Base-by-base conservation (phyloP, 2,888 invertebrate genomes). In the Acanthosepion pharaonis region DNA sequence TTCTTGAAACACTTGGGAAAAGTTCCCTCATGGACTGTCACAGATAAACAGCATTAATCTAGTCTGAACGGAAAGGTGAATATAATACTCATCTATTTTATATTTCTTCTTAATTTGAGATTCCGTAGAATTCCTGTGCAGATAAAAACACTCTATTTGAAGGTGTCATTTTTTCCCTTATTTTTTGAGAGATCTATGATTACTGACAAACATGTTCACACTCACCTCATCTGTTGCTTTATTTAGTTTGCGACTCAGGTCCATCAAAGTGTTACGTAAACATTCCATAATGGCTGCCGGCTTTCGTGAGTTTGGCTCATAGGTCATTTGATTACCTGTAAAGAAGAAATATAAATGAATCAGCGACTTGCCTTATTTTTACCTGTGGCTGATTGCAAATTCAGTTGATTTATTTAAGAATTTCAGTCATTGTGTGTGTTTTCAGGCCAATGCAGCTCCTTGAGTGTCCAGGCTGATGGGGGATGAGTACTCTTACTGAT, bases 221-320 rank as follows among this genome's bases (percentile, higher is more conserved):
- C 94, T 93, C 94, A 97, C 97, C 96, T 97, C 97, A 64, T 97
- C 96, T 53, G 96, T 96, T 0, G 96, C 96, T 78, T 95, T 95
- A 91, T 97, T 97, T 91, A 97, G 95, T 55, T 96, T 96, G 94
- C 96, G 96, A 93, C 96, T 97, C 93, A 96, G 96, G 33, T 96
- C 96, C 9, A 96, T 95, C 94, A 97, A 95, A 23, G 96, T 96
- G 25, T 96, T 96, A 51, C 97, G 95, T 91, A 97, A 95, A 92
- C 95, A 96, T 94, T 97, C 97, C 94, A 97, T 78, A n/a, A 78
- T 78, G n/a, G 78, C 78, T n/a, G 78, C n/a, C 33, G n/a, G 78
- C n/a, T 78, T 78, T 78, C 78, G 78, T 15, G 78, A 78, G n/a
- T 78, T 78, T 33, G 78, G 78, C n/a, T 78, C 78, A n/a, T 78